Evolutionary conservation across 2,888 invertebrate species (phyloP), one percentile per base, ranked within the genome.

Genomic region (Cabera pusaria): DNA sequence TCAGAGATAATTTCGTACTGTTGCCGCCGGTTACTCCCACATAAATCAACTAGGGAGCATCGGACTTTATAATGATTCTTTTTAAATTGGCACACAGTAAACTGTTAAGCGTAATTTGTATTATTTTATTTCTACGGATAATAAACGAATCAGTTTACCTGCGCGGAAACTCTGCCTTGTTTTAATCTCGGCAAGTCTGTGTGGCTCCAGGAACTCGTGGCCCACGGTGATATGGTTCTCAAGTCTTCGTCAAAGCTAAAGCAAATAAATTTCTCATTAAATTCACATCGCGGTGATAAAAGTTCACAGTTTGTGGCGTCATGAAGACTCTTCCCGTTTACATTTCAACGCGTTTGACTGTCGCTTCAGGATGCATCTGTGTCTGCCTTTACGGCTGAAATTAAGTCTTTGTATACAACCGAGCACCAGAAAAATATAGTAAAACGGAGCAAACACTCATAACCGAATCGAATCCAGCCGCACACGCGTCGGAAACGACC

Each of bases 161-260:
- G 94, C 7, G 94, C 95, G 7, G 94, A 94, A 27, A 95, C 91
- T 86, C 93, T 91, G 47, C 95, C 95, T 69, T 93, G 90, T 50
- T 92, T 92, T 49, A 95, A 76, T 31, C 95, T 86, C 9, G 92
- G 92, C 56, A 95, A 84, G 64, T 95, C 95, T 3, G 95, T 95
- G 69, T 95, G 95, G 56, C 93, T 94, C 94, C 94, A 95, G 37
- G 91, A 92, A 67, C 92, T 93, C 47, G 92, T 92, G 24, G 93
- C 93, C 94, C 94, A 94, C n/a, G 94, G 94, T 20, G 91, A 90
- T 64, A 93, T 90, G 40, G 92, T 92, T 43, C 93, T 90, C 49
- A 94, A 80, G 65, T 94, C 92, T 67, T 92, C 92, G 55, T 91
- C 91, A 61, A 92, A 92, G 57, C 91, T 90, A 59, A 35, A 32